A percentile compares a stretch with the other conserved stretches of the same genome.
These are phyloP conservation scores for Vulpes lagopus DNA, from an alignment of 2,113 vertebrate species.

Conservation along the genomic window DNA sequence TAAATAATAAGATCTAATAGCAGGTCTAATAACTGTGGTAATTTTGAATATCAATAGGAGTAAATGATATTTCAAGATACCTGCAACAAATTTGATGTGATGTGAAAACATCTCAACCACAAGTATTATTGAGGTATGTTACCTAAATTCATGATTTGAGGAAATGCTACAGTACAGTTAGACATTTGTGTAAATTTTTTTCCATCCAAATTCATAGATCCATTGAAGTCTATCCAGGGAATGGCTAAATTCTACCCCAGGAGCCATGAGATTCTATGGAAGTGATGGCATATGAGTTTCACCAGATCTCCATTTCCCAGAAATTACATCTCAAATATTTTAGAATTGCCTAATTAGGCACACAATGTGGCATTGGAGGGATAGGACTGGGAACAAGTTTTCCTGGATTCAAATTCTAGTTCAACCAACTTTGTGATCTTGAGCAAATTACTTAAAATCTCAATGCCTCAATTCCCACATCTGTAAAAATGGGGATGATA, in stretches of 20 bases:
- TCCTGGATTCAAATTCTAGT: not conserved
- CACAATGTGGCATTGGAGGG: not conserved
- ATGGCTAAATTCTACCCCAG: not conserved
- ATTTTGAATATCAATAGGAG: not conserved
- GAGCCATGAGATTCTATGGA: not conserved
- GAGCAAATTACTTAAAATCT: not conserved
- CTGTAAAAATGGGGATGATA: not conserved
- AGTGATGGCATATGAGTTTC: not conserved
- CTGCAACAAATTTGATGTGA: not conserved
- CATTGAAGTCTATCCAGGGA: not conserved
- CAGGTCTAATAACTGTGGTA: not conserved
- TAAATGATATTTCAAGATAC: slow-evolving; percentile 40
- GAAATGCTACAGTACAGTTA: not conserved
- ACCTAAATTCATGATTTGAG: not conserved
- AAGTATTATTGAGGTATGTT: not conserved
- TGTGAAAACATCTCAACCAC: not conserved
- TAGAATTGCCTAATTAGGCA: not conserved
- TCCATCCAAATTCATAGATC: not conserved
- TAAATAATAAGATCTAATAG: slow-evolving; percentile 21
- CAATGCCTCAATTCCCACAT: not conserved
- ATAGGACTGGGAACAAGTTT: not conserved
- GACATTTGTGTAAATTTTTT: not conserved
- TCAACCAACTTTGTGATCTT: not conserved
- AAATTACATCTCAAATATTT: not conserved
- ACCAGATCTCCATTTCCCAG: not conserved